These are phyloP conservation scores for Pseudoips prasinana DNA, from an alignment of 2,888 invertebrate genomes.

Conservation along the genomic window DNA sequence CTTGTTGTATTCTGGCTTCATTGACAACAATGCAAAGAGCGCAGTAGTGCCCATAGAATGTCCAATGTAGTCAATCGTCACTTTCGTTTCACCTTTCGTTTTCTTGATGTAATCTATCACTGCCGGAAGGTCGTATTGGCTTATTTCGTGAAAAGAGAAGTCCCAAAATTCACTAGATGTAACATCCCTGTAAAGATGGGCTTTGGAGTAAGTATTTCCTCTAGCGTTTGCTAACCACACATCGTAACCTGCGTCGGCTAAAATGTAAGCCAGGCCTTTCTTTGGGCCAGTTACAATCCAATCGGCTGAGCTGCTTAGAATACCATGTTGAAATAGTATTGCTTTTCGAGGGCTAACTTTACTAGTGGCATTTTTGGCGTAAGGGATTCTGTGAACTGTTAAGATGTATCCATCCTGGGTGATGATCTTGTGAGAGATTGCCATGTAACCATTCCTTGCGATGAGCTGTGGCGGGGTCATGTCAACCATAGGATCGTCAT, in stretches of 20 bases:
- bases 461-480: constrained; percentile 72
- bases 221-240: constrained; percentile 93
- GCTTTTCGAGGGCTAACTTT: constrained; percentile 62
- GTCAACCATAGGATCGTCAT: constrained; percentile 55
- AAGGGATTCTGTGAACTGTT: constrained; percentile 90
- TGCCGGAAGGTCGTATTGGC: constrained; percentile 92
- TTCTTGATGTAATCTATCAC: constrained; percentile 86
- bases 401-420: constrained; percentile 93
- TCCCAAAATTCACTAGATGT: constrained; percentile 86
- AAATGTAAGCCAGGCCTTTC: constrained; percentile 84
- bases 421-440: constrained; percentile 86
- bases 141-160: constrained; percentile 94
- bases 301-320: constrained; percentile 89
- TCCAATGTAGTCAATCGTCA: constrained; percentile 87
- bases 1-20: constrained; percentile 85
- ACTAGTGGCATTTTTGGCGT: constrained; percentile 58
- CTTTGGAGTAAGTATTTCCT: constrained; percentile 89
- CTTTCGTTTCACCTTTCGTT: constrained; percentile 59
- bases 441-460: constrained; percentile 83
- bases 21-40: constrained; percentile 86
- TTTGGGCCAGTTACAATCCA: constrained; percentile 87
- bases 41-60: constrained; percentile 95
- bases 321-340: constrained; percentile 90
- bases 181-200: constrained; percentile 79
- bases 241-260: constrained; percentile 87